Conservation (phyloP, 2,888 invertebrate species). For the Blastobasis adustella region DNA sequence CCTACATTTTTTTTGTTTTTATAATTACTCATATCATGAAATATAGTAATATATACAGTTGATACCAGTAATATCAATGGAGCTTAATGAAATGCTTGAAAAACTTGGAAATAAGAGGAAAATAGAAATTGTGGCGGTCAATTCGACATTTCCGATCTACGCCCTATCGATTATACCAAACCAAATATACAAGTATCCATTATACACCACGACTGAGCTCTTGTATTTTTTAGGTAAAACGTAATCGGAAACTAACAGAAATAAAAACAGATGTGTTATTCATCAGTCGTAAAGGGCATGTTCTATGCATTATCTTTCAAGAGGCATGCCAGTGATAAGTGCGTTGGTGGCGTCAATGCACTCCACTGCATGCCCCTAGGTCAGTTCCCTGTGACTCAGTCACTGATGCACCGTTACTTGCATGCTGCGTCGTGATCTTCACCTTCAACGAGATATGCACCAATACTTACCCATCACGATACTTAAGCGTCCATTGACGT, state of each 20-base stretch:
- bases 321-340: conserved; percentile 69
- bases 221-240: conserved; percentile 4
- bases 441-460: conserved; percentile 26
- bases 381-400: conserved; percentile 73
- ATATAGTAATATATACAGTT: no score
- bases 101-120: no score
- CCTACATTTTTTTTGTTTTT: background rate
- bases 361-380: conserved; percentile 69
- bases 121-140: no score
- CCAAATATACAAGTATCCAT: no score
- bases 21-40: background rate
- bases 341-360: conserved; percentile 67
- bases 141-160: no score
- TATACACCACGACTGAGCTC: no score
- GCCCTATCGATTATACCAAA: no score
- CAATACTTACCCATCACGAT: conserved; percentile 2
- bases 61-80: no score
- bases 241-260: conserved; percentile 44
- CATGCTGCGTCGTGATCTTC: conserved; percentile 52
- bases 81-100: no score
- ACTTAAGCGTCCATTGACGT: conserved; percentile 11
- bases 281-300: conserved; percentile 53
- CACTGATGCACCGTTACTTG: conserved; percentile 66
- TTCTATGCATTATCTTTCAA: conserved; percentile 65
- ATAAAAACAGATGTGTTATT: conserved; percentile 65